Evolutionary conservation across 2,113 vertebrate genomes (phyloP).

Genomic region (Ptilorrhoa leucosticta): DNA sequence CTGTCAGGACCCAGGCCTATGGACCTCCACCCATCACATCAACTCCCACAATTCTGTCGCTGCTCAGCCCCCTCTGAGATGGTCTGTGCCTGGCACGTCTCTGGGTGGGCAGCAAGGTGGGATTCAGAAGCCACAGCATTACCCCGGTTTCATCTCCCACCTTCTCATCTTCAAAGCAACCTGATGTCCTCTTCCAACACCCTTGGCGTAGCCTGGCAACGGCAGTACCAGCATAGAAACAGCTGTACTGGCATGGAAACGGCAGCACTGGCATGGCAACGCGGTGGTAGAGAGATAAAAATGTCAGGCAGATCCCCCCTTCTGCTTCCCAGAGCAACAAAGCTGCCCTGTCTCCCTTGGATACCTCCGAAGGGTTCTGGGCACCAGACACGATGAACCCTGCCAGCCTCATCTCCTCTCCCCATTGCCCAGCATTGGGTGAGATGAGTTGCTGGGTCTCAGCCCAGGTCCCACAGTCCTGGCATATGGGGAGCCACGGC

Average conservation of each 20-base stretch:
- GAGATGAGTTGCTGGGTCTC: not conserved
- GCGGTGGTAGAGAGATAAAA: not conserved
- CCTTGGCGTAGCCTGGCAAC: not conserved
- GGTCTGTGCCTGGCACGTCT: rapidly evolving
- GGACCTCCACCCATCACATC: not conserved
- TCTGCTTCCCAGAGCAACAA: not conserved
- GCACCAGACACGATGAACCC: rapidly evolving
- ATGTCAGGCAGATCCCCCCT: not conserved
- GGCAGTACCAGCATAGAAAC: not conserved
- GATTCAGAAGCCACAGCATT: not conserved
- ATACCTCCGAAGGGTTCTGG: not conserved
- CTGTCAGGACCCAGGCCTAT: not conserved
- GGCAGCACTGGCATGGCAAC: not conserved
- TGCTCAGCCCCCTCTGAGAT: rapidly evolving
- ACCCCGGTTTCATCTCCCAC: rapidly evolving
- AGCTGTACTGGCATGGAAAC: not conserved
- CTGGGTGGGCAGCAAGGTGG: not conserved
- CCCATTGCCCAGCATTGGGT: not conserved
- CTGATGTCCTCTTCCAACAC: not conserved
- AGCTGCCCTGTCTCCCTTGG: rapidly evolving
- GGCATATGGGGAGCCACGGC: not conserved
- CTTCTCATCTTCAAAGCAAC: not conserved
- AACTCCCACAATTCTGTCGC: not conserved
- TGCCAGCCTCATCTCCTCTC: not conserved
- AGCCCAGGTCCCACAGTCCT: not conserved